Evolutionary conservation across 37 sponge, comb jelly and placozoan genomes (phyloP), one percentile per base, ranked within the genome.

Genomic region (Cladorhizidae sp.): DNA sequence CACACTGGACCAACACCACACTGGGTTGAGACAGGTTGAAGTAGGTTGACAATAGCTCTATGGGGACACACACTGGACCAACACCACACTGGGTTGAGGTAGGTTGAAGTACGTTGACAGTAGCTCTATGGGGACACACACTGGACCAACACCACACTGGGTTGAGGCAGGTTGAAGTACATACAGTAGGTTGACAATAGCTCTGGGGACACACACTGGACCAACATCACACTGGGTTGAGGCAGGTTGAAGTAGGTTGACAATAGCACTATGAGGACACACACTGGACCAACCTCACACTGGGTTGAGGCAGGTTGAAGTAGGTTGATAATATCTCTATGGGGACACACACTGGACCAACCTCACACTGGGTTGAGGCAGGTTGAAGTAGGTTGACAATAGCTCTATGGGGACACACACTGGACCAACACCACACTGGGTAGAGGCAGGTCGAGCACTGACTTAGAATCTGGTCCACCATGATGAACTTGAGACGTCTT

Each of bases 381-480:
- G 12, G 41, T 14, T 40, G 28, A 45, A 71, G n/a, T n/a, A n/a
- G n/a, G n/a, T n/a, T n/a, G n/a, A 71, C 40, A 31, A 71, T 8
- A 49, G 41, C 42, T 36, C 22, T 15, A 28, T 65, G 23, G 11
- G 26, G 18, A 17, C 32, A 31, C 12, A 32, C 18, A 14, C 35
- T 11, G 18, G 36, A 32, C 67, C 2, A 65, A 2, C 5, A 35
- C 12, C 31, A 28, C 61, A 59, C 12, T n/a, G n/a, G n/a, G n/a
- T n/a, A n/a, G n/a, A n/a, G n/a, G n/a, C n/a, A n/a, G n/a, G n/a
- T 54, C 55, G 12, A 54, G 55, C 33, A 55, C 86, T 75, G 11
- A 85, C 86, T 78, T 43, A 90, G 22, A 40, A 90, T 90, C 59
- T 58, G 76, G 43, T 81, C 86, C 51, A 90, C 83, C 79, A 91